phyloP scores from a whole-genome alignment of 2,888 invertebrate genomes.

The Drepanosiphum platanoidis region DNA sequence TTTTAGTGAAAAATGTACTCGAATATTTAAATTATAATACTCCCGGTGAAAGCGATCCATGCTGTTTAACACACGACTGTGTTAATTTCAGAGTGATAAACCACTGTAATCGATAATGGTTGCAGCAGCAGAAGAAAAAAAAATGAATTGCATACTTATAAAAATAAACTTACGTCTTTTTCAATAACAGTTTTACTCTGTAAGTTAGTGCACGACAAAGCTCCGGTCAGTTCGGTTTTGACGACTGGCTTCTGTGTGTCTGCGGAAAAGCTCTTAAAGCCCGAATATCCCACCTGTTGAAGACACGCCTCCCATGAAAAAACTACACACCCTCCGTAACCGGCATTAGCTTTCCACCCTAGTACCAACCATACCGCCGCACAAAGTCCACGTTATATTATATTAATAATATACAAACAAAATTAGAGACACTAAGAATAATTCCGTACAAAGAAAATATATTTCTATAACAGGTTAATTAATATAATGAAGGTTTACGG shows the following conservation, averaged over 20 bases:
- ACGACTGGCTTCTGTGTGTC: conserved; percentile 59
- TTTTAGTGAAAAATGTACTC: too few relatives aligned
- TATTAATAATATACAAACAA: conserved; percentile 1
- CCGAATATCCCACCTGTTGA: conserved; percentile 59
- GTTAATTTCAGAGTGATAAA: too few relatives aligned
- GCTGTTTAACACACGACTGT: too few relatives aligned
- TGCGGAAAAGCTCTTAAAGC: conserved; percentile 60
- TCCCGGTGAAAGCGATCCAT: too few relatives aligned
- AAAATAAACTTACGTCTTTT: conserved; percentile 53
- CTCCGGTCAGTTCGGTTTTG: conserved; percentile 55
- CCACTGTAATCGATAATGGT: too few relatives aligned
- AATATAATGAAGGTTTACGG: neutral
- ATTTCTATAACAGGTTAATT: conserved; percentile 14
- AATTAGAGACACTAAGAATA: conserved; percentile 18
- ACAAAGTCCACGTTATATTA: neutral
- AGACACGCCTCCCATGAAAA: conserved; percentile 53
- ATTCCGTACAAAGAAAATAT: neutral
- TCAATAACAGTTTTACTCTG: conserved; percentile 29
- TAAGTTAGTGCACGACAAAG: conserved; percentile 44
- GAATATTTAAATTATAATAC: too few relatives aligned
- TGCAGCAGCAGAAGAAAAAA: too few relatives aligned
- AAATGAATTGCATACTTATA: neutral
- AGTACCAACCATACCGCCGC: neutral
- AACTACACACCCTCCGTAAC: conserved; percentile 37
- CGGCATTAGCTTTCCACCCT: conserved; percentile 52